Evolutionary conservation across 2,888 invertebrate species (phyloP).

Genomic region (Lasioglossum lativentre): DNA sequence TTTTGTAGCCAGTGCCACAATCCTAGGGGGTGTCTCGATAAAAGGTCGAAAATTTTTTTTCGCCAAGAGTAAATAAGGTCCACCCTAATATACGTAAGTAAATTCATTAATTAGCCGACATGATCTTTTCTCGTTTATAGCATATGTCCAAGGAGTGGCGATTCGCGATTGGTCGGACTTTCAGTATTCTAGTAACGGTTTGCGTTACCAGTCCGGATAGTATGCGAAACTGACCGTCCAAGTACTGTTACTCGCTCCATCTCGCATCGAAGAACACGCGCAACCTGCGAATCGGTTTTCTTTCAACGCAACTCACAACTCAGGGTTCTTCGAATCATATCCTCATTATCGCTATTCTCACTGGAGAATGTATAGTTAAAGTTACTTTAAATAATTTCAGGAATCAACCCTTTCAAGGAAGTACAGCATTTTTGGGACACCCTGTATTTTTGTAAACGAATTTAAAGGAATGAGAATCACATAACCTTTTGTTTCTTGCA

Average conservation of each 20-base stretch:
- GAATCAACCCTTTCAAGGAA: too few species aligned
- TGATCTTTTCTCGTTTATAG: background rate
- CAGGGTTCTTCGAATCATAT: background rate
- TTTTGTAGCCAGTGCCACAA: too few species aligned
- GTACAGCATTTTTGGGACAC: too few species aligned
- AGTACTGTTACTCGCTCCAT: constrained; percentile 78
- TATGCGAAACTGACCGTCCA: constrained; percentile 71
- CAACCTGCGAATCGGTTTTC: constrained; percentile 13
- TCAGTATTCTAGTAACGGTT: constrained; percentile 78
- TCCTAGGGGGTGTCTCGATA: too few species aligned
- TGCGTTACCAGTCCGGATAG: constrained; percentile 69
- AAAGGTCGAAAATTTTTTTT: too few species aligned
- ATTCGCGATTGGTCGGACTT: constrained; percentile 72
- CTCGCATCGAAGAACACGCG: constrained; percentile 57
- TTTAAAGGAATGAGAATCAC: too few species aligned
- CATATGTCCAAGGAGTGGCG: background rate
- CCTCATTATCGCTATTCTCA: background rate
- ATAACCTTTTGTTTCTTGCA: too few species aligned
- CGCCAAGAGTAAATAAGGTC: too few species aligned
- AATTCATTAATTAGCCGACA: background rate
- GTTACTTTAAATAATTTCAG: too few species aligned
- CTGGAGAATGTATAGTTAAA: too few species aligned
- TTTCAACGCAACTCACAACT: constrained; percentile 21
- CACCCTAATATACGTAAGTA: background rate
- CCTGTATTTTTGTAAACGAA: too few species aligned